Evolutionary conservation across 2,888 invertebrate species (phyloP).

Genomic region (Altica lythri): DNA sequence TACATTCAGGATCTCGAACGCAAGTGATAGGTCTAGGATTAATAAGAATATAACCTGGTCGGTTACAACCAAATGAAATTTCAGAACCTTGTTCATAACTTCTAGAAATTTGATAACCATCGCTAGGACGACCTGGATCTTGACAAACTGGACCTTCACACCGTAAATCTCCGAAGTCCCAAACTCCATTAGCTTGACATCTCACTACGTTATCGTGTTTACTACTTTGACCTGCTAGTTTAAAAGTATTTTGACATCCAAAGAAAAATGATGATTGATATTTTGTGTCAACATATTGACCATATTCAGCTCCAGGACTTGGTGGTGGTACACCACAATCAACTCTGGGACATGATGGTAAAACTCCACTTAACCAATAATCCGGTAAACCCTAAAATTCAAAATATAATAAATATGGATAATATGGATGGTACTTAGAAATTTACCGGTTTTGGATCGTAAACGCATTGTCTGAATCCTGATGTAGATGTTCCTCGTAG

Average conservation of each 20-base stretch:
- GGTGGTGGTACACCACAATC: constrained; percentile 92
- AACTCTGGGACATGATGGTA: constrained; percentile 84
- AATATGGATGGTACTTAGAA: constrained; percentile 2
- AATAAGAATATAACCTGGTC: constrained; percentile 91
- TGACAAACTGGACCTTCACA: constrained; percentile 97
- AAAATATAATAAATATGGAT: neutral
- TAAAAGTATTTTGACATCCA: constrained; percentile 95
- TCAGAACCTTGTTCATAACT: constrained; percentile 90
- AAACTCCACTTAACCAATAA: constrained; percentile 87
- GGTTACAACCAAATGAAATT: constrained; percentile 86
- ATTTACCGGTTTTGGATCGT: constrained; percentile 83
- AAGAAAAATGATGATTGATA: constrained; percentile 95
- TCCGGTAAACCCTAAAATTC: constrained; percentile 74
- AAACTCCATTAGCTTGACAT: constrained; percentile 89
- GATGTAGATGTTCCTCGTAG: constrained; percentile 82
- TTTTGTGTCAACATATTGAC: constrained; percentile 83
- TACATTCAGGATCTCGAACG: constrained; percentile 90
- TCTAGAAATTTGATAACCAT: constrained; percentile 83
- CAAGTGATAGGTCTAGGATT: constrained; percentile 90
- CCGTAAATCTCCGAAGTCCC: constrained; percentile 95
- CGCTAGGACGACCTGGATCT: constrained; percentile 92
- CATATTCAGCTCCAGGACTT: constrained; percentile 93
- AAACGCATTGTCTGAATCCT: constrained; percentile 91
- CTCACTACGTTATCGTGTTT: constrained; percentile 90
- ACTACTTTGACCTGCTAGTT: constrained; percentile 88